phyloP scores from a whole-genome alignment of 30 jellyfish, hydroid and myxozoan species.

The Turritopsis dohrnii region DNA sequence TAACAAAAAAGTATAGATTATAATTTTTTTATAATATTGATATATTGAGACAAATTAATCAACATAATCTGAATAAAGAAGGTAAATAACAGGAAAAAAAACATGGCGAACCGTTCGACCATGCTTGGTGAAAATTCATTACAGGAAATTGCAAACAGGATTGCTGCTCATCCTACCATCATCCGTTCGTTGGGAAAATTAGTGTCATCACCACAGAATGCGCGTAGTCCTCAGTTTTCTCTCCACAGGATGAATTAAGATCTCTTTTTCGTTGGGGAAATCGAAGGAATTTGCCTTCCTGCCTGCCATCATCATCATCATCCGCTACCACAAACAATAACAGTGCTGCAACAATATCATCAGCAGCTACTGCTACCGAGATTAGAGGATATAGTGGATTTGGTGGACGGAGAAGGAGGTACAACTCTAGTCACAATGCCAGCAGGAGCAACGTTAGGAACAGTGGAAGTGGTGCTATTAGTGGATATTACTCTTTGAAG shows the following conservation, averaged over 20 bases:
- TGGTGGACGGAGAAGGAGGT: background rate
- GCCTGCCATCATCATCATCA: too few species aligned
- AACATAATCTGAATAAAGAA: background rate
- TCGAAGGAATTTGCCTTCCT: background rate
- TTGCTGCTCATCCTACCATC: background rate
- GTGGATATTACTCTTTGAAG: slow-evolving; percentile 12
- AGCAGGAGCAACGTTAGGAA: background rate
- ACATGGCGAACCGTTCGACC: background rate
- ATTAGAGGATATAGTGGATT: background rate
- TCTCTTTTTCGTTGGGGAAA: slow-evolving; percentile 10
- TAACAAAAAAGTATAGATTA: background rate
- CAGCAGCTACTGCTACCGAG: background rate
- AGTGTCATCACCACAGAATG: background rate
- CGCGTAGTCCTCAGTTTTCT: background rate
- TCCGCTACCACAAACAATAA: too few species aligned
- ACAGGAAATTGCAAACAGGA: background rate
- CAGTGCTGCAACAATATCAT: background rate
- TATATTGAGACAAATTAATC: background rate
- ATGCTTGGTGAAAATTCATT: background rate
- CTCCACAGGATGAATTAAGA: background rate
- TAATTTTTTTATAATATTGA: background rate
- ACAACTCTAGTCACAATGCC: background rate
- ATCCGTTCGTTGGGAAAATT: background rate
- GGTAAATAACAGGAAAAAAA: background rate
- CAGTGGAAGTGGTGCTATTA: background rate